A percentile compares a stretch with the other conserved stretches of the same genome.
Conservation (phyloP, 2,113 vertebrate species). For the Catharus bicknelli region DNA sequence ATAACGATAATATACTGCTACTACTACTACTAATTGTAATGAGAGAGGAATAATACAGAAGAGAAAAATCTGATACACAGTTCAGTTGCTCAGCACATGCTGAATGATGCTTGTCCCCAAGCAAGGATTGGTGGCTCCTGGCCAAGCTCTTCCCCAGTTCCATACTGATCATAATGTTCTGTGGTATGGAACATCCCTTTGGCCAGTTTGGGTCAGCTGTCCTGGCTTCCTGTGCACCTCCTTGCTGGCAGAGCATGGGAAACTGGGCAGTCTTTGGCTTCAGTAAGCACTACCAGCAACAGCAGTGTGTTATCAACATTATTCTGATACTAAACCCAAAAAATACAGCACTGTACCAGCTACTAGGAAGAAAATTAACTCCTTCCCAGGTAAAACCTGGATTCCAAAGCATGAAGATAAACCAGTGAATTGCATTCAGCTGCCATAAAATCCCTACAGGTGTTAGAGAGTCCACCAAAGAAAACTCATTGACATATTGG, state of each 20-base stretch:
- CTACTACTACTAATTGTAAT: background rate
- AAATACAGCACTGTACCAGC: background rate
- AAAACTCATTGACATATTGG: background rate
- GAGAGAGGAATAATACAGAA: background rate
- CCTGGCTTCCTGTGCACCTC: background rate
- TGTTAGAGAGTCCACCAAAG: background rate
- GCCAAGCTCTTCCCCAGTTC: background rate
- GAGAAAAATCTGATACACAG: background rate
- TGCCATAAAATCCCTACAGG: background rate
- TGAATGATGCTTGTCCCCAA: background rate
- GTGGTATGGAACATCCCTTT: background rate
- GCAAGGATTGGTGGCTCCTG: background rate
- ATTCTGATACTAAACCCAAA: background rate
- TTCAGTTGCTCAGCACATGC: background rate
- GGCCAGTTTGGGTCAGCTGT: background rate
- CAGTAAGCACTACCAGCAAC: background rate
- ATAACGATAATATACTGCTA: too few species aligned
- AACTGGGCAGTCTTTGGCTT: background rate
- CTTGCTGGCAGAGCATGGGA: fast-evolving
- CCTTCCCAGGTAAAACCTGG: background rate
- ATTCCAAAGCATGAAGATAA: background rate
- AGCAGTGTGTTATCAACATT: background rate
- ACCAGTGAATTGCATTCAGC: background rate
- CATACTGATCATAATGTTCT: fast-evolving
- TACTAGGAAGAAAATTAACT: background rate